These are phyloP conservation scores for Drosophila ogumai DNA, from an alignment of 1,140 invertebrate species.

Conservation along the genomic window DNA sequence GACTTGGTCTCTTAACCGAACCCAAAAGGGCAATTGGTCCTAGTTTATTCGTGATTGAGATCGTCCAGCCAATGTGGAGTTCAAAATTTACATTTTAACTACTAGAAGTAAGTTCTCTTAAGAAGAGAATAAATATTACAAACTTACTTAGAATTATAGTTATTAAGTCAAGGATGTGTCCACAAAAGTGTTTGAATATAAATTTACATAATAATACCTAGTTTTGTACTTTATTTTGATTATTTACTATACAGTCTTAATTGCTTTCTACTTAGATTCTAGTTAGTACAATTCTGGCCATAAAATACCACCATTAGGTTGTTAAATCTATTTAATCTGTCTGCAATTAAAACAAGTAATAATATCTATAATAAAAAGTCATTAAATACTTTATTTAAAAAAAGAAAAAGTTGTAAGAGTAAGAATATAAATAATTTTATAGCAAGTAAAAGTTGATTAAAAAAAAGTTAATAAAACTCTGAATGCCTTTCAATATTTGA, in stretches of 20 bases:
- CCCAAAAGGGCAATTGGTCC: neutral
- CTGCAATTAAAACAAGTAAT: neutral
- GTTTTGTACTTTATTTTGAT: neutral
- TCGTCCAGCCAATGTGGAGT: neutral
- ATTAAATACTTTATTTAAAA: neutral
- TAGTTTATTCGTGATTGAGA: slow-evolving; percentile 20
- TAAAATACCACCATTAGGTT: neutral
- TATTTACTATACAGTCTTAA: neutral
- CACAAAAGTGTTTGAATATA: neutral
- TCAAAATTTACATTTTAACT: slow-evolving; percentile 11
- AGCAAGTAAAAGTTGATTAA: neutral
- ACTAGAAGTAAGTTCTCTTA: neutral
- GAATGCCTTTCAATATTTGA: neutral
- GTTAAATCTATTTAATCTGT: neutral
- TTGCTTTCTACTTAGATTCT: neutral
- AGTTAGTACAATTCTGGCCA: neutral
- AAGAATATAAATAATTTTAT: neutral
- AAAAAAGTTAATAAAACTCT: neutral
- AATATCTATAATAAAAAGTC: neutral
- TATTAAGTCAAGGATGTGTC: neutral
- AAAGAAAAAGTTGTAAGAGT: neutral
- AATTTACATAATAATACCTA: neutral
- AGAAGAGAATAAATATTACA: neutral
- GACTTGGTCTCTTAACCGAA: neutral
- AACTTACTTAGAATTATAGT: neutral